phyloP scores from a whole-genome alignment of 2,797 vertebrate species.

The Falco naumanni region DNA sequence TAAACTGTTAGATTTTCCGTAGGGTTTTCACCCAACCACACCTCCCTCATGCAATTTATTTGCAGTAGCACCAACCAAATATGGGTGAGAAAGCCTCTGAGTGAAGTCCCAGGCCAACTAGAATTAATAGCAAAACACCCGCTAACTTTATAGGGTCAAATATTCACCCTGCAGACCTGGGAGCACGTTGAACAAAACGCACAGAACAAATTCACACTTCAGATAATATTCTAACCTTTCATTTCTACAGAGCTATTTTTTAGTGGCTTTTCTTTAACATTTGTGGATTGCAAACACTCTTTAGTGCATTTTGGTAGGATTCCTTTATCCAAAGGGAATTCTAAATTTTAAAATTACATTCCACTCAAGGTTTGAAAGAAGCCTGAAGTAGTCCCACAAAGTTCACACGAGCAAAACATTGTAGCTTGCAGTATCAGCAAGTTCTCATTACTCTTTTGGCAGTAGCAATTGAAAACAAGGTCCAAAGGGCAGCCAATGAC shows the following conservation, averaged over 20 bases:
- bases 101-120: neutral
- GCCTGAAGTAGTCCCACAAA: neutral
- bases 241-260: neutral
- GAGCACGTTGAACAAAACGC: neutral
- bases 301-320: neutral
- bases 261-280: neutral
- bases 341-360: neutral
- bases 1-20: neutral
- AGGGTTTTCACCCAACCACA: neutral
- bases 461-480: neutral
- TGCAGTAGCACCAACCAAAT: neutral
- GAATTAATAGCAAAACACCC: neutral
- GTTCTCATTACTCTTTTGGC: neutral
- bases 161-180: neutral
- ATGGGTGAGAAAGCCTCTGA: neutral
- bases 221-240: neutral
- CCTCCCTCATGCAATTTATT: neutral
- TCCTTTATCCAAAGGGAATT: neutral
- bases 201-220: neutral
- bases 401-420: neutral
- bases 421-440: neutral
- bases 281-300: neutral
- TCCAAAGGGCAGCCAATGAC: neutral
- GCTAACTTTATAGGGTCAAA: neutral
- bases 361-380: neutral